These are phyloP conservation scores for Lepus europaeus DNA, from an alignment of 2,113 vertebrate species.

Conservation along the genomic window DNA sequence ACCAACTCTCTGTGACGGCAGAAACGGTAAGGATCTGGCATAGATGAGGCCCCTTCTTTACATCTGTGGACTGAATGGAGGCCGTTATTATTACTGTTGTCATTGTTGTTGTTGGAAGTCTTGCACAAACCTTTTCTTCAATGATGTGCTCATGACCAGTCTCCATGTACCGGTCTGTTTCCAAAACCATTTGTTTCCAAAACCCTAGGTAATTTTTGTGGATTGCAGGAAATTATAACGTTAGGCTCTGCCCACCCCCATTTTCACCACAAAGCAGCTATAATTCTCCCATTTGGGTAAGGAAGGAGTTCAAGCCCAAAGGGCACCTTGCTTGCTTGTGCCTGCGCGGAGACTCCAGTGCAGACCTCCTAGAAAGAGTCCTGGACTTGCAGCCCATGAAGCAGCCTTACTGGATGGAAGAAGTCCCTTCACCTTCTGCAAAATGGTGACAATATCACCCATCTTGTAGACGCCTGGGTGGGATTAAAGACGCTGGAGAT, in stretches of 20 bases:
- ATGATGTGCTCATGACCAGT: neutral
- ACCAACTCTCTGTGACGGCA: neutral
- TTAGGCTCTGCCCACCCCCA: neutral
- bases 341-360: neutral
- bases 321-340: neutral
- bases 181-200: neutral
- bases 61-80: neutral
- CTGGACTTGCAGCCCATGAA: neutral
- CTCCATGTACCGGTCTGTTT: neutral
- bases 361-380: neutral
- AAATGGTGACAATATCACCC: rapidly evolving
- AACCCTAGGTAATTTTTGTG: neutral
- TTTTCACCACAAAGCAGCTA: neutral
- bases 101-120: neutral
- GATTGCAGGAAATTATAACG: neutral
- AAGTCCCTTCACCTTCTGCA: neutral
- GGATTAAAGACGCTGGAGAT: rapidly evolving
- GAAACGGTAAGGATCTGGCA: neutral
- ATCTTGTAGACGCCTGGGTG: rapidly evolving
- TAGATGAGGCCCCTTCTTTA: no score
- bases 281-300: neutral
- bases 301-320: neutral
- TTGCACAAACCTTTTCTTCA: neutral
- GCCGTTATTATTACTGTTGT: neutral
- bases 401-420: neutral